Conservation (phyloP, 2,113 vertebrate genomes). For the Aptenodytes patagonicus region DNA sequence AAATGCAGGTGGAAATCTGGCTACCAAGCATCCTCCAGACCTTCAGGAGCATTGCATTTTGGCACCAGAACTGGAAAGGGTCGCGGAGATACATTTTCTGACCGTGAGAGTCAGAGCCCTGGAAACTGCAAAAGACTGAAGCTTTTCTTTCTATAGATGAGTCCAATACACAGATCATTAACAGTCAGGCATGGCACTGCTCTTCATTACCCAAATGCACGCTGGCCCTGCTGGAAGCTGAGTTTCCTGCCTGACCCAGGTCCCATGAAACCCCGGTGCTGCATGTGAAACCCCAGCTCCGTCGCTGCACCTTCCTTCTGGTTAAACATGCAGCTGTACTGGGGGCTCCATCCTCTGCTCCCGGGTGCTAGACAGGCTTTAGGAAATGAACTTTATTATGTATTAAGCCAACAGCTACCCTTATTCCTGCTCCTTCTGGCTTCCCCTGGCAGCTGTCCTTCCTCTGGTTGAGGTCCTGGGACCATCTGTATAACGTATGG, state of each 20-base stretch:
- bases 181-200: not conserved
- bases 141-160: not conserved
- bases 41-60: not conserved
- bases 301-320: not conserved
- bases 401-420: not conserved
- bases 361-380: fast-evolving
- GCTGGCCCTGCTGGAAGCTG: not conserved
- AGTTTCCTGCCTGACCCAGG: not conserved
- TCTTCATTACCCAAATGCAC: fast-evolving
- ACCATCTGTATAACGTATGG: not conserved
- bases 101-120: not conserved
- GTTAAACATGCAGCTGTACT: fast-evolving
- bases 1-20: not conserved
- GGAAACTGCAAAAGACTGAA: not conserved
- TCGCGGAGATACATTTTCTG: not conserved
- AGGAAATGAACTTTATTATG: not conserved
- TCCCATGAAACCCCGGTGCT: not conserved
- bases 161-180: not conserved
- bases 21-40: not conserved
- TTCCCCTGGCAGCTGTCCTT: not conserved
- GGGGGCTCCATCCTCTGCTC: not conserved
- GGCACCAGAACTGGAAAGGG: not conserved
- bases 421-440: not conserved
- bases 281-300: not conserved
- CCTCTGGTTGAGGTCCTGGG: not conserved